Evolutionary conservation across 2,797 vertebrate species (phyloP), one percentile per base, ranked within the genome.

Genomic region (Tarsius wallacei): DNA sequence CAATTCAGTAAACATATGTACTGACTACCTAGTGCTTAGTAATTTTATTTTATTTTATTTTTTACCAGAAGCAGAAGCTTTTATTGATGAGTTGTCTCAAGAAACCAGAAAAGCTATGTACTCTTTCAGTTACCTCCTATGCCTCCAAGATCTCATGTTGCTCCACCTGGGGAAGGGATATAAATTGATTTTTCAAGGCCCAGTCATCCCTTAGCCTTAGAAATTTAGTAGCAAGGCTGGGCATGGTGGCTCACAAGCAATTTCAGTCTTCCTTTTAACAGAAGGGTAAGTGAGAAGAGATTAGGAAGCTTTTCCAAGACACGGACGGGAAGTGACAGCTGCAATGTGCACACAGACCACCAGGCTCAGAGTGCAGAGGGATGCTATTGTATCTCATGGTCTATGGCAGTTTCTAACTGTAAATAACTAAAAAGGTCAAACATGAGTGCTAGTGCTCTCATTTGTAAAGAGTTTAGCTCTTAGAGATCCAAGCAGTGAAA

Each of bases 71-170:
- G 81, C 96, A 97, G 87, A 81, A 96, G 77, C 90, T 97, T 98
- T 98, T 98, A 98, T 98, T 98, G 76, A 92, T 51, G 85, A 80
- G 71, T 97, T 96, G 47, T 76, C 63, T 93, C 68, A 94, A 76
- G 42, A 94, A 93, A 97, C 64, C 76, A 93, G 68, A 74, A 84
- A 76, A 33, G 24, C 78, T 70, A 66, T 49, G 55, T 17, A 59
- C 17, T 33, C 83, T 89, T 77, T 86, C 36, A 76, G n/a, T 26
- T 59, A 71, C 4, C 6, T 53, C 21, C 49, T 57, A 24, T 36
- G 76, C 64, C 63, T 96, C 47, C 71, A 95, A 66, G 59, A 78
- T 77, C 31, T 74, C 78, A 68, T 31, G 78, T 17, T 28, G 81
- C 7, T 88, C n/a, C 68, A 47, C 71, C 11, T 71, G 16, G 53